Base-by-base conservation (phyloP, 2,113 vertebrate genomes). In the Nerophis lumbriciformis region DNA sequence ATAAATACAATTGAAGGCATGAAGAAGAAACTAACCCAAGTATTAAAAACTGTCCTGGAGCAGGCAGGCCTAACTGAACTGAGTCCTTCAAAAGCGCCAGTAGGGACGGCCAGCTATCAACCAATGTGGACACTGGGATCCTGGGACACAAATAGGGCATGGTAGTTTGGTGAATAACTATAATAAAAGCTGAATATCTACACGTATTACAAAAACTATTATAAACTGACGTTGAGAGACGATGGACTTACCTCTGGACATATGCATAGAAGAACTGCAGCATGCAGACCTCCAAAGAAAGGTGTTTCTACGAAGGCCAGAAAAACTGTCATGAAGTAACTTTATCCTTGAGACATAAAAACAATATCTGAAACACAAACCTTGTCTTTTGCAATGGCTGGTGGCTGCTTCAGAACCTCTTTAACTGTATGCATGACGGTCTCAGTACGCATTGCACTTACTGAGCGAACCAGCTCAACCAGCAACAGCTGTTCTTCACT, bases 181-280 rank as follows among this genome's bases (percentile, higher is more conserved):
- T 45, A 21, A 53, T 67, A 21, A 35, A 67, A 35, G 1, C 37
- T 42, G 58, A 12, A 1, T 49, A 19, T 57, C 12, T 57, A 19
- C 5, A 28, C 15, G 52, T 14, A 13, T 35, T 8, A 37, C 52
- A 36, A 37, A 37, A 37, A 37, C 37, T 36, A 54, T 8, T n/a
- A 14, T 54, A 5, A 19, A 60, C 44, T 48, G 44, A 28, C 36
- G 9, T 48, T 10, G 4, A 48, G 8, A 61, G 38, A 57, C 11
- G 28, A 35, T 50, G 68, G 16, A 73, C 92, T 93, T 88, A 97
- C 97, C 96, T 94, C 86, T 99, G 96, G 71, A 98, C 94, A 65
- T 98, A 99, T 48, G 96, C 94, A 81, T 94, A 99, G 88, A 99
- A 98, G 91, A 99, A 99, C 86, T 99, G 96, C 84, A 99, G 89